Evolutionary conservation across 2,113 vertebrate genomes (phyloP).

Genomic region (Campylomormyrus tamandua): DNA sequence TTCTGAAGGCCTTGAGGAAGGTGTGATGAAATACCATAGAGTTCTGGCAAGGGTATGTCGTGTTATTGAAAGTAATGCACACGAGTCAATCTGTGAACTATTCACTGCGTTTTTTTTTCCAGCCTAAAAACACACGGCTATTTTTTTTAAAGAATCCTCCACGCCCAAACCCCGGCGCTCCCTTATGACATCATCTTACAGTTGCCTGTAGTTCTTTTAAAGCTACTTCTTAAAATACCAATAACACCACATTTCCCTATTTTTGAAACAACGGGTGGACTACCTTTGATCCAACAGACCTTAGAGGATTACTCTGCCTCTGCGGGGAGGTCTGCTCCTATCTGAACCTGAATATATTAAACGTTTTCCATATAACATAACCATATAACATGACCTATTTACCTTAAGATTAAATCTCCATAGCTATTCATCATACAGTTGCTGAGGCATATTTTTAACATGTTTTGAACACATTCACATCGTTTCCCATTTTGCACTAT

Average conservation of each 20-base stretch:
- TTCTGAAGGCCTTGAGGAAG: neutral
- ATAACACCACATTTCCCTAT: neutral
- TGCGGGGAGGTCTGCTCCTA: neutral
- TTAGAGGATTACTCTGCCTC: neutral
- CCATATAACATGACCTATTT: neutral
- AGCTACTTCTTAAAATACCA: neutral
- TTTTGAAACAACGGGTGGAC: neutral
- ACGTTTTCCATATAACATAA: neutral
- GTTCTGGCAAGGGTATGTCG: neutral
- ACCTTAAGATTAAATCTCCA: neutral
- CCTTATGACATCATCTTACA: neutral
- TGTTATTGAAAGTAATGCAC: neutral
- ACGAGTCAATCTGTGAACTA: neutral
- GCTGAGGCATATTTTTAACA: neutral
- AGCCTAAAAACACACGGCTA: neutral
- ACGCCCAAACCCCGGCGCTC: neutral
- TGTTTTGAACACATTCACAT: neutral
- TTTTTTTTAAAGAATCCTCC: neutral
- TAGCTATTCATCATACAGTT: too few relatives aligned
- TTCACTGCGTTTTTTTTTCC: neutral
- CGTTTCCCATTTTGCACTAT: neutral
- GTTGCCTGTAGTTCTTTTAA: neutral
- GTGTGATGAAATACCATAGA: neutral
- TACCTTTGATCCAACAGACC: neutral
- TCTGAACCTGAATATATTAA: neutral